Base-by-base conservation (phyloP, 1,140 invertebrate species). In the Vanessa atalanta region DNA sequence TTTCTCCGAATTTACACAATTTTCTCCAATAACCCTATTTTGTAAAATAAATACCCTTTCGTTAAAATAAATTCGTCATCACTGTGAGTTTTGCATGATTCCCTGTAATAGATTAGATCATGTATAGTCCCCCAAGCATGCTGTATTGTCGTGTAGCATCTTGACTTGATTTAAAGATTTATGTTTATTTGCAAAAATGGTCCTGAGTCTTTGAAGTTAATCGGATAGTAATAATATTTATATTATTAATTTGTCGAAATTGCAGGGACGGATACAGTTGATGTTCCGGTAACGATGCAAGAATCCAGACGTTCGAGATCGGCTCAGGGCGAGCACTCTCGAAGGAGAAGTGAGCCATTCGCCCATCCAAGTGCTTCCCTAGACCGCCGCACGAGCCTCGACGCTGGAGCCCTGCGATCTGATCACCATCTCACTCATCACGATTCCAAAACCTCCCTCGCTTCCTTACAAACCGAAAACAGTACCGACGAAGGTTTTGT, bases 401-500 rank as follows among this genome's bases (percentile, higher is more conserved):
- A 90, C 72, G 80, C 85, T 31, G 77, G 82, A 26, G 83, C 86
- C 53, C 80, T 90, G 0, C 87, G 89, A 47, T 75, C 85, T 14
- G 80, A 86, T n/a, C 69, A 77, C 31, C 57, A 43, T 12, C 85
- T 90, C 61, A 86, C 87, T 16, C 89, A 88, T 65, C 86, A 90
- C 68, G 92, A 93, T 50, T 90, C 93, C 75, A 86, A 83, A 81
- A 79, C 86, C 65, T 93, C 93, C 61, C 88, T 93, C 43, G 79
- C 88, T 80, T 90, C 93, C 63, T 77, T 93, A 47, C 89, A 93
- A 80, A 93, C 91, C 14, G 92, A 93, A 79, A 90, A 91, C 70
- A 93, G 90, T 79, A 84, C 83, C n/a, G 91, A 93, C 65, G 90
- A 94, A n/a, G 88, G 91, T 37, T 92, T 95, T 75, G 94, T 97